Evolutionary conservation across 2,113 vertebrate genomes (phyloP), one percentile per base, ranked within the genome.

Genomic region (Plectropomus leopardus): DNA sequence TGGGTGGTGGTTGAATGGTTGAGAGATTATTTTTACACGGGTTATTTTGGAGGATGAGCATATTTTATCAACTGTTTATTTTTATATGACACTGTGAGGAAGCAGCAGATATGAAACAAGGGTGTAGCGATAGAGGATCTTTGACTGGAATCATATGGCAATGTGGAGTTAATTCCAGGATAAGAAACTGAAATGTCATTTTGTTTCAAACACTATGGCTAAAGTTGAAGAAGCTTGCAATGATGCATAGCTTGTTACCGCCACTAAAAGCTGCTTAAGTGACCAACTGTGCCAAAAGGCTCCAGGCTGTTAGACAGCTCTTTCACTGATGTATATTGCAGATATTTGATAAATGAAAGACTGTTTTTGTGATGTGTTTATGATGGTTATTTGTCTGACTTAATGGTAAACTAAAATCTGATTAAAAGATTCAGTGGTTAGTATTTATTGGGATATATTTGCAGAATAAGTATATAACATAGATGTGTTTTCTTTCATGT

Each of bases 1-100:
- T 44, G n/a, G 65, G 26, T 40, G 16, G 13, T 53, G 28, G 42
- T 32, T 66, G 32, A 26, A 64, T 9, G 47, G 28, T n/a, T 34
- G 50, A 34, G 28, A 61, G 26, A 42, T 72, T 77, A 51, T 76
- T 66, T 75, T 51, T 58, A 24, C 14, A 28, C 47, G 1, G 11
- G 48, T 34, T 30, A 42, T 7, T 72, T 63, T 51, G 24, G 24
- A 3, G n/a, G n/a, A 66, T 79, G 17, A 44, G 21, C 11, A 47
- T 58, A 64, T 61, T 72, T 2, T 45, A 40, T 59, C 2, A 36
- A 14, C 19, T 48, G 13, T 40, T 53, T n/a, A 50, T 78, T 55
- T 24, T 57, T 68, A 17, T 60, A 36, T 26, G 24, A n/a, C 28
- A 57, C 28, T 30, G 19, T 30, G 42, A 42, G 53, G 4, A n/a